Evolutionary conservation across 2,113 vertebrate species (phyloP), one percentile per base, ranked within the genome.

Genomic region (Pollimyrus isidori): DNA sequence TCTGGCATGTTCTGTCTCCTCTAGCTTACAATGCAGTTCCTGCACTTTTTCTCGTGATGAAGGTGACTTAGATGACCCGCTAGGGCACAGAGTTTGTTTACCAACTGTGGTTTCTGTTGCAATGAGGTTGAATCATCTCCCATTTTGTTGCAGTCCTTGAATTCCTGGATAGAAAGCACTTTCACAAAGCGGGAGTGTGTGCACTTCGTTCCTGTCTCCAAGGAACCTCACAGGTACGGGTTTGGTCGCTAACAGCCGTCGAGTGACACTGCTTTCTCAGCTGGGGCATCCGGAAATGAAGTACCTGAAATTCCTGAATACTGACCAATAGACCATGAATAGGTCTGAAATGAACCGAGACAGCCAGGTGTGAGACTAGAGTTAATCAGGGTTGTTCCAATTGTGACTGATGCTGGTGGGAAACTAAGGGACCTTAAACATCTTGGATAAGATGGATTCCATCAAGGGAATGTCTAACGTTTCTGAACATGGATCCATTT

Each of bases 161-260:
- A 97, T 96, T 96, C 96, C 94, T 97, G 97, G 97, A 97, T 97
- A 96, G 97, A 97, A 96, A 97, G 94, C 92, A 97, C 96, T 95
- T 96, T 97, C 94, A 96, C 94, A 73, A 97, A 96, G 96, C 96
- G 97, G 93, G 97, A 97, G 95, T 97, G 97, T 92, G 95, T 96
- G 17, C 97, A 96, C 89, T 96, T 97, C 91, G 96, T 97, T 93
- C 97, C 97, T 89, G 97, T 96, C 93, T 97, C 96, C 92, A 97
- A 96, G 95, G 98, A 99, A 92, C 96, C 97, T 88, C 96, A 97
- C 96, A 97, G 96, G 96, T 97, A 96, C 89, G 0, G 84, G 11
- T 35, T 48, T 88, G n/a, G 62, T 3, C 1, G 19, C 50, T 9
- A 0, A 35, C 2, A n/a, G 23, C 83, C 21, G 19, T 48, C 0